These are phyloP conservation scores for Neosilurus mollespiculum DNA, from an alignment of 2,797 vertebrate species.

Conservation along the genomic window DNA sequence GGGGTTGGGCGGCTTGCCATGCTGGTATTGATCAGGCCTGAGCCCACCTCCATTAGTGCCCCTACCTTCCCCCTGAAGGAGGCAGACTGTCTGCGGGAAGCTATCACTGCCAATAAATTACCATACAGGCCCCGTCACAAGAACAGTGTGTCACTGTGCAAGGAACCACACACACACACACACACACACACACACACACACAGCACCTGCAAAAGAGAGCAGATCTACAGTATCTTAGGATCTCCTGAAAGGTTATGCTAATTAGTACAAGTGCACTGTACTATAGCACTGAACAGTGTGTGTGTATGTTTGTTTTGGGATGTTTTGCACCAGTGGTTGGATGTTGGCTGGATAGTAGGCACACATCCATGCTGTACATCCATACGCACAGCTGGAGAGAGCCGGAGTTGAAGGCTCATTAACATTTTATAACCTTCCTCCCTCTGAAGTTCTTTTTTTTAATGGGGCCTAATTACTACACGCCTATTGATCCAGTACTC, in stretches of 20 bases:
- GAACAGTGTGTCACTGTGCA: constrained; percentile 51
- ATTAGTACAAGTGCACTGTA: neutral
- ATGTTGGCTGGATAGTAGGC: constrained; percentile 38
- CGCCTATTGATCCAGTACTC: constrained; percentile 59
- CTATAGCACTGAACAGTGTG: constrained; percentile 3
- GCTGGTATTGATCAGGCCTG: constrained; percentile 71
- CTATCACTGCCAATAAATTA: constrained; percentile 60
- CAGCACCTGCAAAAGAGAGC: constrained; percentile 16
- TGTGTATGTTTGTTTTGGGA: constrained; percentile 10
- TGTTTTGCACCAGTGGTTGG: constrained; percentile 22
- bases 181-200: neutral
- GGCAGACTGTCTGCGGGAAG: constrained; percentile 71
- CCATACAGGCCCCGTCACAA: constrained; percentile 50
- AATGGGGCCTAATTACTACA: constrained; percentile 76
- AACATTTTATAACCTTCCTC: constrained; percentile 71
- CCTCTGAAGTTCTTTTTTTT: constrained; percentile 69
- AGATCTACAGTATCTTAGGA: neutral
- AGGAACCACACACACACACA: constrained; percentile 45
- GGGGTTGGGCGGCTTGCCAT: constrained; percentile 63
- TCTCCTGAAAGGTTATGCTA: neutral
- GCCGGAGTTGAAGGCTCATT: constrained; percentile 69
- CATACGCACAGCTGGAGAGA: constrained; percentile 60
- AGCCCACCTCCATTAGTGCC: constrained; percentile 76
- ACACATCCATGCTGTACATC: constrained; percentile 35
- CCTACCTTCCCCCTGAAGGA: constrained; percentile 65